A percentile compares a stretch with the other conserved stretches of the same genome.
Evolutionary conservation across 2,888 invertebrate genomes (phyloP).

Genomic region (Argyresthia albistria): DNA sequence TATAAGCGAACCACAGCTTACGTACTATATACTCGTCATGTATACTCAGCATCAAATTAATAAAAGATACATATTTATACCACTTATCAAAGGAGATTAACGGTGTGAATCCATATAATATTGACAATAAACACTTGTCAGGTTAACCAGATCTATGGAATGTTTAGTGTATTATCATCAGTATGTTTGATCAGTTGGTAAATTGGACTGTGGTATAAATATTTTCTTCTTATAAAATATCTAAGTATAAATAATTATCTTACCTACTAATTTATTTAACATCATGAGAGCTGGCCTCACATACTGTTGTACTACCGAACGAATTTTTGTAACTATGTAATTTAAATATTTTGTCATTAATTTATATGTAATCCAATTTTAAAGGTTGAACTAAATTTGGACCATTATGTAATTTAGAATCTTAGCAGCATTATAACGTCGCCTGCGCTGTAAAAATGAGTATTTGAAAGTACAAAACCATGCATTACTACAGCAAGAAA

Average conservation of each 20-base stretch:
- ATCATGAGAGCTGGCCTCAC: background rate
- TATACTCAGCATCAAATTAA: slow-evolving; percentile 39
- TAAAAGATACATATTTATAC: background rate
- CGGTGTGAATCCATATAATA: no score
- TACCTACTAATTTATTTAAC: background rate
- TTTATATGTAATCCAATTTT: background rate
- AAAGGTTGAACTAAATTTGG: slow-evolving; percentile 31
- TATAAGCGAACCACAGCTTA: slow-evolving; percentile 64
- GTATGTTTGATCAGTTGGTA: no score
- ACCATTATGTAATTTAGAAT: slow-evolving; percentile 52
- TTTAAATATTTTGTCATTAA: background rate
- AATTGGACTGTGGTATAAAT: no score
- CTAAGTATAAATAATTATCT: no score
- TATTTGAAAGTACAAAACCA: slow-evolving; percentile 50
- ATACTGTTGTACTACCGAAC: background rate
- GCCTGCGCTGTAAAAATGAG: slow-evolving; percentile 27
- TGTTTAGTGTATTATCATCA: no score
- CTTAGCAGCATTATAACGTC: slow-evolving; percentile 26
- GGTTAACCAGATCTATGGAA: no score
- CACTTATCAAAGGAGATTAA: no score
- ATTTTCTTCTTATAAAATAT: no score
- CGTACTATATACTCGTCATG: slow-evolving; percentile 41
- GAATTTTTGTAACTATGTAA: background rate
- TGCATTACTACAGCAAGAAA: slow-evolving; percentile 22
- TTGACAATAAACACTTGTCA: no score